Percentiles rank a stretch among this genome's conserved stretches.
Evolutionary conservation across 1,140 invertebrate genomes (phyloP).

Genomic region (Sminthurides bifidus): DNA sequence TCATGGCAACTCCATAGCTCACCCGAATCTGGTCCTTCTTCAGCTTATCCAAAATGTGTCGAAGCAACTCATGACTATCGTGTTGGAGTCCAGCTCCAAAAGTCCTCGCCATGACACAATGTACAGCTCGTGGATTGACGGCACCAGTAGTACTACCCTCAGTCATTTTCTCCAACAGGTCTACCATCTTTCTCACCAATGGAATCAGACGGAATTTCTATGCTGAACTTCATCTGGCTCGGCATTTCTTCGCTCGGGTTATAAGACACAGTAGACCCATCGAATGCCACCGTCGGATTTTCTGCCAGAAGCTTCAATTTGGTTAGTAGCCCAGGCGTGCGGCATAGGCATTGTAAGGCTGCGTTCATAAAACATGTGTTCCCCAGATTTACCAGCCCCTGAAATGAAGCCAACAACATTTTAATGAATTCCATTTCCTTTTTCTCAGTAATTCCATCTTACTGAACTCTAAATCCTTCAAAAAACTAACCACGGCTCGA

Average conservation of each 20-base stretch:
- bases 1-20: not conserved
- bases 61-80: slow-evolving; percentile 86
- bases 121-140: slow-evolving; percentile 55
- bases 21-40: slow-evolving; percentile 31
- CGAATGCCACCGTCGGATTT: not conserved
- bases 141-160: not conserved
- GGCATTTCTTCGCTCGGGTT: slow-evolving; percentile 2
- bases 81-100: slow-evolving; percentile 92
- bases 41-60: slow-evolving; percentile 36
- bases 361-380: slow-evolving; percentile 56
- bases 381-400: slow-evolving; percentile 44
- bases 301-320: not conserved
- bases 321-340: slow-evolving; percentile 9
- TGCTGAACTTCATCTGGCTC: slow-evolving; percentile 12
- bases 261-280: not conserved
- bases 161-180: slow-evolving; percentile 31
- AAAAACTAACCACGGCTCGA: too few relatives aligned
- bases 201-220: slow-evolving; percentile 22
- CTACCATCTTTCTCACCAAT: slow-evolving; percentile 37
- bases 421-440: not conserved
- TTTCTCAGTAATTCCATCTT: not conserved
- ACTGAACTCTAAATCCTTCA: not conserved
- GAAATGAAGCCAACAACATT: slow-evolving; percentile 12
- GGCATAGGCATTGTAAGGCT: slow-evolving; percentile 41
- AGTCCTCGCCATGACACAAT: slow-evolving; percentile 60